Evolutionary conservation across 1,140 invertebrate genomes (phyloP), one percentile per base, ranked within the genome.

Genomic region (Papilio helenus): DNA sequence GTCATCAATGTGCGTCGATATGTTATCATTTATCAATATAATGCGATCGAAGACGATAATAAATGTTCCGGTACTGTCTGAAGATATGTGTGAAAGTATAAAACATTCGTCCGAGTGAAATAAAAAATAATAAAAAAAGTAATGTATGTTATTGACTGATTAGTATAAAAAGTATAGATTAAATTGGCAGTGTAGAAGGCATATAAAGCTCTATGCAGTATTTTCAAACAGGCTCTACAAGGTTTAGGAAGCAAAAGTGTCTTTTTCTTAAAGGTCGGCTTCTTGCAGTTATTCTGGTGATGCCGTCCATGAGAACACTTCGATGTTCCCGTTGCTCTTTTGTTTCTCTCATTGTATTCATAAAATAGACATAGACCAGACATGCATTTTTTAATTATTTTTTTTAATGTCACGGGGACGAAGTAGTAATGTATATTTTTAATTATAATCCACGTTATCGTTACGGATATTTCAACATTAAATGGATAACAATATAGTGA

Each of bases 401-500:
- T 34, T 34, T n/a, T 55, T n/a, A 55, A n/a, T 7, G n/a, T 5
- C 5, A n/a, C 16, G 0, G 2, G 14, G 44, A 12, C 12, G 2
- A 55, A 55, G 49, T 55, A 5, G 18, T 39, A 39, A 39, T 39
- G 34, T 8, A 39, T 39, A 8, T 39, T 39, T 39, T 39, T 8
- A 68, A 34, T 68, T 18, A 34, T 61, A 26, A 61, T 61, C 20
- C 23, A 61, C 23, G 12, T 61, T 61, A 61, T 61, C 23, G 12
- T 61, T 9, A 61, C 9, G 58, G 20, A 26, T 58, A 58, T 61
- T 61, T 61, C 58, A 61, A 29, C 14, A 68, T 55, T 68, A 68
- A 68, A 68, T 68, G 61, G 61, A 68, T 76, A 76, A 76, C 49
- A 51, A 58, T 49, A 76, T 76, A 20, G 49, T 76, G 73, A 76